A percentile compares a stretch with the other conserved stretches of the same genome.
phyloP scores from a whole-genome alignment of 2,113 vertebrate species.

The Tretioscincus oriximinensis region DNA sequence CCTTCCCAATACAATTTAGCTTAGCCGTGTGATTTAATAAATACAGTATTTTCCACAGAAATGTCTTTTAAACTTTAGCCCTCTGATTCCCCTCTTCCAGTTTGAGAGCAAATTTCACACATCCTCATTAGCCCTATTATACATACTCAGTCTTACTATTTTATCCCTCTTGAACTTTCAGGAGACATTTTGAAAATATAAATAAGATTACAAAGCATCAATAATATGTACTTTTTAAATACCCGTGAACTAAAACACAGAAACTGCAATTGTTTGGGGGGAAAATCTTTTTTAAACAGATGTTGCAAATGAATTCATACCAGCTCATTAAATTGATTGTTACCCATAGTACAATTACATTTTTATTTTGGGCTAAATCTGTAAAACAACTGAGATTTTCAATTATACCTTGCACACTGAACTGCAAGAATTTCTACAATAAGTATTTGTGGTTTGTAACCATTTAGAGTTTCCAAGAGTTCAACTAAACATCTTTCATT shows the following conservation, averaged over 20 bases:
- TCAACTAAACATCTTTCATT: not conserved
- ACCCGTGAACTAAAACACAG: not conserved
- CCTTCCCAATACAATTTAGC: too few species aligned
- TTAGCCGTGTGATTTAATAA: too few species aligned
- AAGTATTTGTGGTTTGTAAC: not conserved
- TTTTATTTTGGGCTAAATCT: conserved; percentile 13
- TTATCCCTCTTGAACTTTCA: conserved; percentile 5
- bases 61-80: conserved; percentile 42
- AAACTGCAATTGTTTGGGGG: conserved; percentile 16
- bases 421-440: conserved; percentile 6
- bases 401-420: not conserved
- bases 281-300: not conserved
- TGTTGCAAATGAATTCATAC: conserved; percentile 16
- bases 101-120: conserved; percentile 56
- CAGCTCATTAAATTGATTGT: conserved; percentile 19
- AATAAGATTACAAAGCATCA: not conserved
- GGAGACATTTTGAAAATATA: not conserved
- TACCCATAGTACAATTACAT: conserved; percentile 32
- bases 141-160: conserved; percentile 52
- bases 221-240: not conserved
- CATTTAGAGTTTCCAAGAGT: not conserved
- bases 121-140: conserved; percentile 56
- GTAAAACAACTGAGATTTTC: conserved; percentile 3
- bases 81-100: conserved; percentile 27
- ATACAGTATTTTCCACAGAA: conserved; percentile 13